A percentile compares a stretch with the other conserved stretches of the same genome.
Evolutionary conservation across 2,888 invertebrate species (phyloP).

Genomic region (Cryptus viduatorius): DNA sequence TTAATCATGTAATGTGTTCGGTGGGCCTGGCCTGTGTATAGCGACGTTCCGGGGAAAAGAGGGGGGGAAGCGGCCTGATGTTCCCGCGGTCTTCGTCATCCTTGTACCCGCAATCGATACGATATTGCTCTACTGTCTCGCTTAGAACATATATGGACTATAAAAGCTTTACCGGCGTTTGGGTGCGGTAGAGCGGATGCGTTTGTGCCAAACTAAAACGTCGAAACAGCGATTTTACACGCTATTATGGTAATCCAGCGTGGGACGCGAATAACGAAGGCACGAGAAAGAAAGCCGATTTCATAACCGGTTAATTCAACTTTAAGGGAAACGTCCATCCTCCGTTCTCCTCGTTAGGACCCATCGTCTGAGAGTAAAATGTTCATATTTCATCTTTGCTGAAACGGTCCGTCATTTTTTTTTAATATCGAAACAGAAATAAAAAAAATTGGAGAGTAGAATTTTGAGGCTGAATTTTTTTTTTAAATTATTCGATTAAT

Average conservation of each 20-base stretch:
- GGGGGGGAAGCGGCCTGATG: slow-evolving; percentile 8
- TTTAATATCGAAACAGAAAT: too few relatives aligned
- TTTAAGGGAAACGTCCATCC: not conserved
- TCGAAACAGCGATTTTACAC: slow-evolving; percentile 63
- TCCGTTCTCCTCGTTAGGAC: slow-evolving; percentile 14
- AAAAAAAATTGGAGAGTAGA: too few relatives aligned
- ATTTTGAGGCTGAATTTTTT: too few relatives aligned
- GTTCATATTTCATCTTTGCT: too few relatives aligned
- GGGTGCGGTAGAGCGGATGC: slow-evolving; percentile 81
- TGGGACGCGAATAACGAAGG: slow-evolving; percentile 2
- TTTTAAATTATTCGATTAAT: too few relatives aligned
- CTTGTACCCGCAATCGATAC: slow-evolving; percentile 81
- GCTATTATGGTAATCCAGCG: slow-evolving; percentile 7
- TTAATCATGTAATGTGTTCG: slow-evolving; percentile 85
- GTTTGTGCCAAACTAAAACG: slow-evolving; percentile 79
- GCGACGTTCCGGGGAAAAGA: slow-evolving; percentile 55
- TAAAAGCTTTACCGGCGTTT: slow-evolving; percentile 32
- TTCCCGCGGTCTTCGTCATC: slow-evolving; percentile 41
- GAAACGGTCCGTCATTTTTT: too few relatives aligned
- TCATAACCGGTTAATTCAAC: not conserved
- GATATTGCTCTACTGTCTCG: slow-evolving; percentile 79
- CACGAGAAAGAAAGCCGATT: slow-evolving; percentile 35
- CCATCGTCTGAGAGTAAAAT: not conserved
- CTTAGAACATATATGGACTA: slow-evolving; percentile 27
- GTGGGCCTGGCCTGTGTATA: slow-evolving; percentile 78